Conservation (phyloP, 2,888 invertebrate species). For the Bombylius major region DNA sequence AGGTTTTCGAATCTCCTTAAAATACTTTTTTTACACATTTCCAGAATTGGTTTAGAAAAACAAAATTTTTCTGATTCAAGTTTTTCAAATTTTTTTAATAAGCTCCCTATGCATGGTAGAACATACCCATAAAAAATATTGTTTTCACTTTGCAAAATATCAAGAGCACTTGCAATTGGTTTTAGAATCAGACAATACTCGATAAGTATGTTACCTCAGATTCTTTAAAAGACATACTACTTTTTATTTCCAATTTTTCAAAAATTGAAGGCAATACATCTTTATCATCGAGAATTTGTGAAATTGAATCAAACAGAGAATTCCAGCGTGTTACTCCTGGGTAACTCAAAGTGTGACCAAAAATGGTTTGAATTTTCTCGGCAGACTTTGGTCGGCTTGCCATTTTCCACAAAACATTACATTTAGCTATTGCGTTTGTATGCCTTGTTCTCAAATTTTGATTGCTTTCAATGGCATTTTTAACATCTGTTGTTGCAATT, state of each 20-base stretch:
- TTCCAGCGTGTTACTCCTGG: not conserved
- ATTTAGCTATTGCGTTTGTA: too few relatives aligned
- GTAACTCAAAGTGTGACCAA: not conserved
- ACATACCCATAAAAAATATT: not conserved
- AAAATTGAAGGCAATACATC: not conserved
- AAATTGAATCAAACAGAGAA: not conserved
- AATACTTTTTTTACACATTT: too few relatives aligned
- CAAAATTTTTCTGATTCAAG: too few relatives aligned
- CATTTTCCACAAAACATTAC: too few relatives aligned
- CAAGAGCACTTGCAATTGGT: not conserved
- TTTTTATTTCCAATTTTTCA: not conserved
- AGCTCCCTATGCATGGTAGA: not conserved
- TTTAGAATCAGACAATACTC: not conserved
- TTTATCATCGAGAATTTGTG: not conserved
- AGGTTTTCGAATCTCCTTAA: too few relatives aligned
- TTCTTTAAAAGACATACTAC: not conserved
- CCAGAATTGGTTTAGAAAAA: too few relatives aligned
- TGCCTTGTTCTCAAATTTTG: not conserved
- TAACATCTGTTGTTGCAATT: not conserved
- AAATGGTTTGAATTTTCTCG: too few relatives aligned
- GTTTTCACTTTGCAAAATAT: not conserved
- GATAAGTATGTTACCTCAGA: not conserved
- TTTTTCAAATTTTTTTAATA: too few relatives aligned
- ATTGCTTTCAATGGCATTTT: not conserved
- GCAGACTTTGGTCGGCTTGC: too few relatives aligned